Evolutionary conservation across 2,888 invertebrate genomes (phyloP).

Genomic region (Oscheius onirici): DNA sequence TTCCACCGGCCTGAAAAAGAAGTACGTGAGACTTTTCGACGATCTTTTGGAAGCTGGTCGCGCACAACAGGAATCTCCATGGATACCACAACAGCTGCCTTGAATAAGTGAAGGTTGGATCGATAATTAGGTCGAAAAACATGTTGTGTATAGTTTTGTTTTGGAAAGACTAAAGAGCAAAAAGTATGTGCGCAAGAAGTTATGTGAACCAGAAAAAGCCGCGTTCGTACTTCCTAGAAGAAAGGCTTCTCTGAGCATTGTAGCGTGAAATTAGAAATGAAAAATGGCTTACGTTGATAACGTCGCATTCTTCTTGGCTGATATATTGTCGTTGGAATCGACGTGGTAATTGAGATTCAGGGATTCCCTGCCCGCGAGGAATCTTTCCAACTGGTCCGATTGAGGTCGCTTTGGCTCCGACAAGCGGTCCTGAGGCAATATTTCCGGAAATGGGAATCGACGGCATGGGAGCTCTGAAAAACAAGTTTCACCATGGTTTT

Average conservation of each 20-base stretch:
- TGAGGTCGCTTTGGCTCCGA: conserved; percentile 43
- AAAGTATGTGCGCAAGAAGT: not conserved
- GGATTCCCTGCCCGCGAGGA: conserved; percentile 57
- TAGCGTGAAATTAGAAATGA: not conserved
- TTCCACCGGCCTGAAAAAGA: conserved; percentile 32
- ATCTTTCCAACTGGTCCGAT: conserved; percentile 63
- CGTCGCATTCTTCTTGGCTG: conserved; percentile 64
- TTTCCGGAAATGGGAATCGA: conserved; percentile 34
- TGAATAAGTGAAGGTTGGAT: conserved; percentile 12
- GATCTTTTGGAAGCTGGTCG: too few species aligned
- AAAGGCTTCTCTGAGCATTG: not conserved
- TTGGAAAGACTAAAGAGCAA: too few species aligned
- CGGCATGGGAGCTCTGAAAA: conserved; percentile 39
- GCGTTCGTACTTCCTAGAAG: conserved; percentile 4
- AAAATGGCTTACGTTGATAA: conserved; percentile 61
- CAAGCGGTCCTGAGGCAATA: conserved; percentile 10
- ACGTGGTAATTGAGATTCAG: conserved; percentile 51
- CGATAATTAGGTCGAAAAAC: not conserved
- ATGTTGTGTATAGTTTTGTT: not conserved
- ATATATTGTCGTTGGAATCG: conserved; percentile 57
- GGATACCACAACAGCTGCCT: conserved; percentile 12
- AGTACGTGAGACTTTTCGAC: too few species aligned
- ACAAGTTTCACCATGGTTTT: too few species aligned
- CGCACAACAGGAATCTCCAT: not conserved
- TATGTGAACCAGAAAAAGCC: not conserved